Evolutionary conservation across 2,113 vertebrate genomes (phyloP).

Genomic region (Trogon surrucura): DNA sequence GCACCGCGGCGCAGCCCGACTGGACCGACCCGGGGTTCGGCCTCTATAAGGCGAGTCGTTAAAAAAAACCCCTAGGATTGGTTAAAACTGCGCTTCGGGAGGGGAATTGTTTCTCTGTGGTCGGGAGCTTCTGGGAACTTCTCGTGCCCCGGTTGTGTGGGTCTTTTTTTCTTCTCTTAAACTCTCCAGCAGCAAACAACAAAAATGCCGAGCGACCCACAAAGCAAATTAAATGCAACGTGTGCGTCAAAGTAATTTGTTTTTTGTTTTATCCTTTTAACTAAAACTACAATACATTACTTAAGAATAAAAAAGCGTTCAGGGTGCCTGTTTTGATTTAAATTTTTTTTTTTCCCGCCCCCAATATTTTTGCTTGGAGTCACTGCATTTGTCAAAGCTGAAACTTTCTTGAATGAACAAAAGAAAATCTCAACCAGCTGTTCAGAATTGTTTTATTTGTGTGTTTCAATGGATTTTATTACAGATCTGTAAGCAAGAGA

Average conservation of each 20-base stretch:
- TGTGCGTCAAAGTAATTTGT: background rate
- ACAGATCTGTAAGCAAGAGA: background rate
- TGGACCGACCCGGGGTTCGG: slow-evolving; percentile 82
- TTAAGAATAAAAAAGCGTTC: background rate
- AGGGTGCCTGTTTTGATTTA: background rate
- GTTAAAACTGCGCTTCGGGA: rapidly evolving
- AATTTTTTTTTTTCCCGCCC: background rate
- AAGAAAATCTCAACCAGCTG: background rate
- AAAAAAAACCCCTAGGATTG: rapidly evolving
- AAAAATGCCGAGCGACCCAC: background rate
- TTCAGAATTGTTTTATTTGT: background rate
- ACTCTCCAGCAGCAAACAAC: background rate
- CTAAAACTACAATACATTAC: background rate
- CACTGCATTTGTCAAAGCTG: background rate
- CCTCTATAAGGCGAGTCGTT: slow-evolving; percentile 84
- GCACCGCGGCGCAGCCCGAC: slow-evolving; percentile 24
- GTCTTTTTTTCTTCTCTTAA: background rate
- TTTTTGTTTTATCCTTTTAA: background rate
- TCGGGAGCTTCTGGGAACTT: background rate
- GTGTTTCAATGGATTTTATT: background rate
- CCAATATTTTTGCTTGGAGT: background rate
- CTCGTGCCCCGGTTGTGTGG: background rate
- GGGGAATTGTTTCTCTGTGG: background rate
- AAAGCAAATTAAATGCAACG: background rate
- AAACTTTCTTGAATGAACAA: slow-evolving; percentile 4